Conservation (phyloP, 2,888 invertebrate genomes). For the Drosophila rubida region DNA sequence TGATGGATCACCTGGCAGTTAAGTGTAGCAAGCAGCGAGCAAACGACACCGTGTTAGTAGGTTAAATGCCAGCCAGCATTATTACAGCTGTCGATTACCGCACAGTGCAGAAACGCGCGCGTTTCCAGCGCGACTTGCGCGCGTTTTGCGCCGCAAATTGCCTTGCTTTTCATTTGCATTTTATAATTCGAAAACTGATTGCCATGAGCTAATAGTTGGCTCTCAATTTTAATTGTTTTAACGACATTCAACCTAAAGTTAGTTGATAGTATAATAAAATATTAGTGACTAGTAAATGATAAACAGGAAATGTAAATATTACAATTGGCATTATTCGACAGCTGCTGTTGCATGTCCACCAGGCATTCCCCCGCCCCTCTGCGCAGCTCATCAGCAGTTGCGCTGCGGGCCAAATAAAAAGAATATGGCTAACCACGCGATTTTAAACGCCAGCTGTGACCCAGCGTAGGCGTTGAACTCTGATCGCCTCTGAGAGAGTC, state of each 20-base stretch:
- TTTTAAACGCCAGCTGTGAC: slow-evolving; percentile 61
- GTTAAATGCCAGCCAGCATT: slow-evolving; percentile 62
- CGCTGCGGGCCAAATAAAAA: slow-evolving; percentile 45
- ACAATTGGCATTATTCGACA: too few relatives aligned
- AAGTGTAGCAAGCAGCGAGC: slow-evolving; percentile 37
- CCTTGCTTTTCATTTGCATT: slow-evolving; percentile 73
- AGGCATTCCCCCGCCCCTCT: slow-evolving; percentile 44
- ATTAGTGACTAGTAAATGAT: too few relatives aligned
- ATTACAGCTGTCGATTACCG: slow-evolving; percentile 48
- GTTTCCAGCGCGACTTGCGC: slow-evolving; percentile 5
- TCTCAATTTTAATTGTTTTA: too few relatives aligned
- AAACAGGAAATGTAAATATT: too few relatives aligned
- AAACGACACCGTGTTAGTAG: slow-evolving; percentile 59
- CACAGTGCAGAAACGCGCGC: slow-evolving; percentile 43
- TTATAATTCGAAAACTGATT: too few relatives aligned
- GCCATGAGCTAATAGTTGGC: too few relatives aligned
- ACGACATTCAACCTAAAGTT: too few relatives aligned
- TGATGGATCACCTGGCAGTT: slow-evolving; percentile 43
- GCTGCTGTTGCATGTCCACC: slow-evolving; percentile 68
- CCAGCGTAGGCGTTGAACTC: slow-evolving; percentile 38
- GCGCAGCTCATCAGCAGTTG: slow-evolving; percentile 18
- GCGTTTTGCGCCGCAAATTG: slow-evolving; percentile 55
- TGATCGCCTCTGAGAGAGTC: neutral
- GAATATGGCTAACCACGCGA: slow-evolving; percentile 42
- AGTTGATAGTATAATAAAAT: too few relatives aligned